Evolutionary conservation across 2,797 vertebrate species (phyloP), one percentile per base, ranked within the genome.

Genomic region (Eulemur mongoz): DNA sequence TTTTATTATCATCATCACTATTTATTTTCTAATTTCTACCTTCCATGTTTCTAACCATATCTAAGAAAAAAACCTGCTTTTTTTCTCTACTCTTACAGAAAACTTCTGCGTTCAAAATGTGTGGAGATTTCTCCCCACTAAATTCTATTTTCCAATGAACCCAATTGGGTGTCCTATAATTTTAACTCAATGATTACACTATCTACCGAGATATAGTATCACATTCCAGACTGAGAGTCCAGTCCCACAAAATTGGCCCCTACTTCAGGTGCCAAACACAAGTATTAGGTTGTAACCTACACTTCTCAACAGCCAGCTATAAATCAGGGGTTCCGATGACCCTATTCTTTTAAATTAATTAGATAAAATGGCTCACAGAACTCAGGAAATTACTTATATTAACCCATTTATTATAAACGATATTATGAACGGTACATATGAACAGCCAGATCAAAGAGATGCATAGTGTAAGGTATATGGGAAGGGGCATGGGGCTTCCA

Each of bases 21-120:
- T 57, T 93, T 91, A 13, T 17, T 85, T 89, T 61, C 81, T 73
- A 59, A 75, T 92, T 65, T 96, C 18, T 86, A 22, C 63, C 32
- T 40, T 82, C 2, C 63, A 65, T 43, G 0, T 65, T 80, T 75
- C 22, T 43, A 59, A 40, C 5, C 69, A 5, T 61, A 2, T 40
- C 52, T 84, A 38, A 15, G 43, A 32, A 13, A 65, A 65, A 50
- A 22, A 25, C 4, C 35, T 69, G 4, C 32, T 69, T 1, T 20
- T 20, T 61, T 75, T 11, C n/a, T 50, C 25, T 32, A 45, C 25
- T 30, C 25, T 52, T 45, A 69, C 30, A 88, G 5, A 69, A n/a
- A 6, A 14, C 10, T 59, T 38, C 43, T 92, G n/a, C 69, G 27
- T 87, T 38, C 8, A 25, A 78, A 78, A 45, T 35, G 54, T 69